A percentile compares a stretch with the other conserved stretches of the same genome.
phyloP scores from a whole-genome alignment of 2,797 vertebrate genomes.

The Anguilla pacifica region DNA sequence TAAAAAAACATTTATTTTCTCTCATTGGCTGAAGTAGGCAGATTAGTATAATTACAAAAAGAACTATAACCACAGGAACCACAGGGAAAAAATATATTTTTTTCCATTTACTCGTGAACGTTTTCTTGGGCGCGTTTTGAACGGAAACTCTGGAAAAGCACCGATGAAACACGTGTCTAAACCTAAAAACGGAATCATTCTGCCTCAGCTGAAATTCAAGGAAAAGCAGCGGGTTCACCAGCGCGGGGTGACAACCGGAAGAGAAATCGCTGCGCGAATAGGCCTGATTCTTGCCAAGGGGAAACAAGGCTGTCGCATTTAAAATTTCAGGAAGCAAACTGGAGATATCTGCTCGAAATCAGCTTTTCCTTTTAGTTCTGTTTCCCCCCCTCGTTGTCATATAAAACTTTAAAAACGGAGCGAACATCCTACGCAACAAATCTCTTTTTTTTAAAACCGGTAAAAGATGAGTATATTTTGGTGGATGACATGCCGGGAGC shows the following conservation, averaged over 20 bases:
- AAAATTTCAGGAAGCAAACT: slow-evolving; percentile 9
- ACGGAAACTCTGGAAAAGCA: neutral
- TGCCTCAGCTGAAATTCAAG: neutral
- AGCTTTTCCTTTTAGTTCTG: neutral
- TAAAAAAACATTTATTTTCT: neutral
- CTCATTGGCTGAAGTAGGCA: neutral
- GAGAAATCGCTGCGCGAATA: neutral
- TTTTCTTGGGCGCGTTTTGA: neutral
- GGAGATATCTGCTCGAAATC: slow-evolving; percentile 21
- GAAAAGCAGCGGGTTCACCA: neutral
- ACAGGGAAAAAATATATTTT: neutral
- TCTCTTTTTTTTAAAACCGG: slow-evolving; percentile 6
- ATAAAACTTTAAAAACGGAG: neutral
- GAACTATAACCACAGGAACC: neutral
- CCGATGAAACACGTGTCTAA: neutral
- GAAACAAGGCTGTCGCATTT: neutral
- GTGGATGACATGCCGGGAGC: neutral
- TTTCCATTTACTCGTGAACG: neutral
- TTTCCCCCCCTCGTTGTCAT: neutral
- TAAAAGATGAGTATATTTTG: slow-evolving; percentile 25
- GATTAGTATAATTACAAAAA: neutral
- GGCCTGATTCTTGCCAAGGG: slow-evolving; percentile 11
- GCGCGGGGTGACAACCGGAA: neutral
- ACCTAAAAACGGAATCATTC: neutral
- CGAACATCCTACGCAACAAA: slow-evolving; percentile 21